Evolutionary conservation across 2,797 vertebrate species (phyloP), one percentile per base, ranked within the genome.

Genomic region (Centroberyx gerrardi): DNA sequence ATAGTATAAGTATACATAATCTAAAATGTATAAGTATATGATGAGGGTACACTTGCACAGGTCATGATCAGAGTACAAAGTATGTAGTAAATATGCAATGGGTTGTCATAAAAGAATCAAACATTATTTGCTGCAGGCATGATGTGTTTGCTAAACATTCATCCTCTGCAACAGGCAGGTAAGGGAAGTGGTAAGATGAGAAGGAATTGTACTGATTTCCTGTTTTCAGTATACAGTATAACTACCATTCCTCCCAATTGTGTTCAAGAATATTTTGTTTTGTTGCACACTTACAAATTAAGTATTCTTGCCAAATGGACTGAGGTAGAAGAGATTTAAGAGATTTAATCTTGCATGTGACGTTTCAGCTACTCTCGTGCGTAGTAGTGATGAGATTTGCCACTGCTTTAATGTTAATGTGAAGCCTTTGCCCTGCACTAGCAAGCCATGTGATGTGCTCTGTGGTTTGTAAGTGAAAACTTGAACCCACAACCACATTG

Each of bases 171-270:
- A 53, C 10, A 58, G 6, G 72, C 86, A 90, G 81, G 87, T 91
- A 77, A 78, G 79, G 91, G 92, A 93, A 92, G 91, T 93, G 88
- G 79, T 79, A 73, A 73, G 66, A 77, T 67, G 28, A 75, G 68
- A 77, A 54, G 80, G 82, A 87, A 83, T 85, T 48, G 22, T 38
- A 79, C 67, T 55, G 78, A 88, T 88, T 92, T 92, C 92, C 89
- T 92, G 90, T 93, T 93, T 90, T 90, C 22, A 60, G 7, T 68
- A 5, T 40, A 72, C 58, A 54, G 22, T 22, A 22, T 22, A 22
- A 46, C 54, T 15, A 10, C 13, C 1, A 42, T 12, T 4, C 62
- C 22, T 69, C 22, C 28, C 1, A 46, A 4, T 46, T 46, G 44
- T 46, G 44, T 15, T 15, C 13, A 54, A n/a, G 22, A 12, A 5